Conservation (phyloP, 1,140 invertebrate genomes). For the Oryzaephilus surinamensis region DNA sequence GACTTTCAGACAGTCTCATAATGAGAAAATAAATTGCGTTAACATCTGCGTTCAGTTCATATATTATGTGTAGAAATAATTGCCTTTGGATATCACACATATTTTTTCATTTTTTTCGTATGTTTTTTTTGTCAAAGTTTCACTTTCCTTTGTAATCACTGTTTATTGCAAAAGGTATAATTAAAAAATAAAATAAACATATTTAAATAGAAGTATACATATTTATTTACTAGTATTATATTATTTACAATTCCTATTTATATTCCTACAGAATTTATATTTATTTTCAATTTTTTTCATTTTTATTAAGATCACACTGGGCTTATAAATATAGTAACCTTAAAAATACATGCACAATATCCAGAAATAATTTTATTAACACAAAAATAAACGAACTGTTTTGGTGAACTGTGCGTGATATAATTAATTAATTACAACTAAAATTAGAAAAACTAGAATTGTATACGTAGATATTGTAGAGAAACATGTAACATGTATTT, state of each 20-base stretch:
- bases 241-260: slow-evolving; percentile 25
- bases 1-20: too few relatives aligned
- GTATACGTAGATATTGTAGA: too few relatives aligned
- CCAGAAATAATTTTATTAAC: slow-evolving; percentile 12
- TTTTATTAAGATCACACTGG: slow-evolving; percentile 32
- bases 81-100: too few relatives aligned
- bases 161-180: too few relatives aligned
- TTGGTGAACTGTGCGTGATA: not conserved
- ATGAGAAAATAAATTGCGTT: too few relatives aligned
- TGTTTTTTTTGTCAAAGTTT: too few relatives aligned
- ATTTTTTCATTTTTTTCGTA: too few relatives aligned
- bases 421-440: not conserved
- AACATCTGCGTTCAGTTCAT: too few relatives aligned
- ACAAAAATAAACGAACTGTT: not conserved
- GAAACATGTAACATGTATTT: slow-evolving; percentile 19
- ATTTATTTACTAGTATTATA: slow-evolving; percentile 27
- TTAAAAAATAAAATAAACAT: too few relatives aligned
- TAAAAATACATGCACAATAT: slow-evolving; percentile 27
- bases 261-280: slow-evolving; percentile 23
- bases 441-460: not conserved
- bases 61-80: too few relatives aligned
- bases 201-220: slow-evolving; percentile 26
- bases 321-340: slow-evolving; percentile 19
- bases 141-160: too few relatives aligned
- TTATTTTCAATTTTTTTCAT: too few relatives aligned